Base-by-base conservation (phyloP, 2,888 invertebrate genomes). In the Clusia tigrina region DNA sequence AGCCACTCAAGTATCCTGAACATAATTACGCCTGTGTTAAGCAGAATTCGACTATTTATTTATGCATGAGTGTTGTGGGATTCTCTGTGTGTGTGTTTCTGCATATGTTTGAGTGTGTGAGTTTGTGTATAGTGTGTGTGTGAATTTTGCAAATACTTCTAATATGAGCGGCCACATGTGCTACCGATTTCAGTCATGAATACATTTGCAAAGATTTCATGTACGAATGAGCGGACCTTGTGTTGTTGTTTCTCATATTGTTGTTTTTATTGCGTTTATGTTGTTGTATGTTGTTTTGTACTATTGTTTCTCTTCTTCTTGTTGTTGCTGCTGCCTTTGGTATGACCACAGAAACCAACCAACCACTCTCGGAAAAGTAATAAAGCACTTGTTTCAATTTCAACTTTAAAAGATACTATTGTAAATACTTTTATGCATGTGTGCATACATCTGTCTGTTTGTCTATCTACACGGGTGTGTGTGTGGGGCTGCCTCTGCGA, bases 321-420 rank as follows among this genome's bases (percentile, higher is more conserved):
- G 54, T 25, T 54, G 24, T 25, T 54, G 24, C n/a, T 54, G 54
- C 25, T 23, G 25, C 25, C n/a, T 48, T 48, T 6, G 48, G 2
- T 20, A 56, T 62, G 46, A 37, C 63, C 68, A 62, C 62, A 66
- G 38, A 67, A 62, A 66, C n/a, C n/a, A n/a, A n/a, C n/a, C n/a
- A n/a, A n/a, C 66, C 66, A 65, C 66, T 57, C 48, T 59, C 62
- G 63, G 67, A 65, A 66, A 65, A 60, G 65, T 60, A 68, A 63
- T 67, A 67, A 68, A 66, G 61, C 59, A 63, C 61, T 64, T 64
- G 64, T 61, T 64, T 64, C 61, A 64, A 61, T 61, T 64, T 61
- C 42, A 64, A 60, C 64, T 64, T 54, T 55, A n/a, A 24, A 64
- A 64, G 64, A 64, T 64, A 22, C 61, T 51, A 61, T 64, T 58